Base-by-base conservation (phyloP, 2,113 vertebrate species). In the Furnarius figulus region DNA sequence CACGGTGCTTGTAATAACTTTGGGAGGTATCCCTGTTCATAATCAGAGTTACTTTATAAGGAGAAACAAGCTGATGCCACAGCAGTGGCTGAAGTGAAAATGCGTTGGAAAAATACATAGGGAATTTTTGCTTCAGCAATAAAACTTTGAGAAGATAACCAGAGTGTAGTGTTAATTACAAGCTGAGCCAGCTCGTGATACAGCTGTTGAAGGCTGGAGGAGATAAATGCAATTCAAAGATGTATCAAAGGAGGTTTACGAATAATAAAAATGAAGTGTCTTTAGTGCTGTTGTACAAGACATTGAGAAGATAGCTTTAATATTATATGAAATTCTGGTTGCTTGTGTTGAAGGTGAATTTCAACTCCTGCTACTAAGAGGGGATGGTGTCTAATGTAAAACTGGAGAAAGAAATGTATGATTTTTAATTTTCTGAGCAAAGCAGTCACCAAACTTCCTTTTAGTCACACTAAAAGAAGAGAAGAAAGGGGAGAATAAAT, bases 151-250 rank as follows among this genome's bases (percentile, higher is more conserved):
- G 55, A 76, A 73, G 24, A 59, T 75, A 71, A 81, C 39, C 28
- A 39, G 49, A 39, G 28, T 52, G 46, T 78, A 23, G 49, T 62
- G 65, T 42, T 92, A 66, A 71, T 87, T 59, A 72, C 23, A 67
- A 16, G 71, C 87, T 87, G 78, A 93, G 66, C 28, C 40, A 87
- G 70, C 73, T 91, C 46, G 33, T 79, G 70, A 33, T 93, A 59
- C 70, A 94, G 77, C 93, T 94, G 87, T 78, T 82, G 66, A 75
- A 85, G 33, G 47, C 42, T 83, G 63, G 68, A 92, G 67, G 46
- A 82, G 18, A 67, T 46, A 87, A 87, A 85, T 65, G 70, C 62
- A 68, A 22, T 81, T 62, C 65, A 46, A 33, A 91, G 52, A 65
- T 22, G 2, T 5, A 39, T 74, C 52, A 78, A 37, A 87, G 30